A percentile compares a stretch with the other conserved stretches of the same genome.
These are phyloP conservation scores for Cyclura pinguis DNA, from an alignment of 2,797 vertebrate genomes.

Conservation along the genomic window DNA sequence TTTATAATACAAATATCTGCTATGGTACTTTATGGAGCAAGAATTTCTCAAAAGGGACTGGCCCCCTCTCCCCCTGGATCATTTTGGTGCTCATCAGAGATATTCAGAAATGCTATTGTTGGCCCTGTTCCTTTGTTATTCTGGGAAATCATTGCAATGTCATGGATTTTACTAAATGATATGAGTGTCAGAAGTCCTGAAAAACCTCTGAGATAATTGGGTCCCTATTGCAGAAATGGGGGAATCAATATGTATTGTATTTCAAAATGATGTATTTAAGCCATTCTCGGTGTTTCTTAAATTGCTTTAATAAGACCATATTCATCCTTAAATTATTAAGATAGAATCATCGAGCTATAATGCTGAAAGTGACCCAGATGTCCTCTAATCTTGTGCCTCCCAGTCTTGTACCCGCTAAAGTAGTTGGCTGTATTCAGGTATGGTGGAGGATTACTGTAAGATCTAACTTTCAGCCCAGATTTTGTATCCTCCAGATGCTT, in stretches of 20 bases:
- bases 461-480: background rate
- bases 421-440: background rate
- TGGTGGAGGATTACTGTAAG: background rate
- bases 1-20: background rate
- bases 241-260: background rate
- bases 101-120: background rate
- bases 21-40: background rate
- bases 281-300: background rate
- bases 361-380: too few species aligned
- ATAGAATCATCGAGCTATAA: too few species aligned
- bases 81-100: too few species aligned
- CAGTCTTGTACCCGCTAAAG: background rate
- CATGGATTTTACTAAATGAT: background rate
- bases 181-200: background rate
- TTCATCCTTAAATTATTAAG: background rate
- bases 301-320: background rate
- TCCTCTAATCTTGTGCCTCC: too few species aligned
- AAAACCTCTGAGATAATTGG: background rate
- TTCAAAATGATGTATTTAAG: background rate
- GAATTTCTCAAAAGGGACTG: background rate
- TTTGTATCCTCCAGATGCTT: too few species aligned
- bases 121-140: background rate
- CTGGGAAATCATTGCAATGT: background rate
- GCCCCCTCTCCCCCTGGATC: too few species aligned
- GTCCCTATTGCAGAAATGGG: background rate